These are phyloP conservation scores for Gadopsis marmoratus DNA, from an alignment of 2,797 vertebrate species.

Conservation along the genomic window DNA sequence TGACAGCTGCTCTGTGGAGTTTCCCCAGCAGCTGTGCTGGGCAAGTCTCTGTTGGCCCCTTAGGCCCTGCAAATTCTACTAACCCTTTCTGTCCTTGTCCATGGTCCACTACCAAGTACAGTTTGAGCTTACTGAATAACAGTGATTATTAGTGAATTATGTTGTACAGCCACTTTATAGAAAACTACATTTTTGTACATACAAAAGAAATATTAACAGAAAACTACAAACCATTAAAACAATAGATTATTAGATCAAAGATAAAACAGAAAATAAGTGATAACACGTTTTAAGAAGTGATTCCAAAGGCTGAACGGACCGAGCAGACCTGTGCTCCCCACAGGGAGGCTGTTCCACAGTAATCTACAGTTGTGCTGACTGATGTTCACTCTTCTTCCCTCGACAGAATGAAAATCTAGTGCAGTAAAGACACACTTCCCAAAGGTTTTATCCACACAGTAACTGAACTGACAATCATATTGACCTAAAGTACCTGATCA, in stretches of 20 bases:
- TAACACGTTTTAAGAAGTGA: too few relatives aligned
- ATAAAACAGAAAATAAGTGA: not conserved
- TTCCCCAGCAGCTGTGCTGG: conserved; percentile 62
- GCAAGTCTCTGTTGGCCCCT: conserved; percentile 30
- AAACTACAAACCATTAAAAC: conserved; percentile 1
- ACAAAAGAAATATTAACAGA: too few relatives aligned
- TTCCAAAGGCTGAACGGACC: not conserved
- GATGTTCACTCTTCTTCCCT: conserved; percentile 5
- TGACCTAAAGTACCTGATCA: conserved; percentile 12
- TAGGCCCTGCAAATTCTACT: conserved; percentile 19
- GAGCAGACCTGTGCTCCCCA: not conserved
- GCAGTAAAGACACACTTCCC: conserved; percentile 12
- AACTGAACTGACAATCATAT: conserved; percentile 4
- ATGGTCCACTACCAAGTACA: not conserved
- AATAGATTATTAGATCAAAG: not conserved
- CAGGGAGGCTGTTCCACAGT: not conserved
- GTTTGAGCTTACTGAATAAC: not conserved
- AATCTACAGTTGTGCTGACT: conserved; percentile 32
- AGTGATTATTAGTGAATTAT: not conserved
- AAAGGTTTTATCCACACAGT: not conserved
- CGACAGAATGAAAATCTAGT: conserved; percentile 12
- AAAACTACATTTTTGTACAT: not conserved
- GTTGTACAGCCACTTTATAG: not conserved
- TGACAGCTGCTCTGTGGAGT: conserved; percentile 65
- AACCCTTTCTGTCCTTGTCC: conserved; percentile 10